phyloP scores from a whole-genome alignment of 2,888 invertebrate genomes.

The Drosophila anceps region DNA sequence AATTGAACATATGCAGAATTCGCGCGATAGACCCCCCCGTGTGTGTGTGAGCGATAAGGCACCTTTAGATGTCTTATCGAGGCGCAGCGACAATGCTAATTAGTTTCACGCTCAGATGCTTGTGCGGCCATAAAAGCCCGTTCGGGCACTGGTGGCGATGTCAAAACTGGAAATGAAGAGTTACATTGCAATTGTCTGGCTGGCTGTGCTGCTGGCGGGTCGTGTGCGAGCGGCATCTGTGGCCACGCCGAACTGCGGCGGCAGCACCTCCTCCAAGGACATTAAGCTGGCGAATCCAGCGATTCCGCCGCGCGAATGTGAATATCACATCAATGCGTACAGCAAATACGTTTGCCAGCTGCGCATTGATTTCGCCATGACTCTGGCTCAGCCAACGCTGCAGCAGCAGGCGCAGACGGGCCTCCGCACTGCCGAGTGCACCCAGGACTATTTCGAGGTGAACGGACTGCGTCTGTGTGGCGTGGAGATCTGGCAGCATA shows the following conservation, averaged over 20 bases:
- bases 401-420: constrained; percentile 28
- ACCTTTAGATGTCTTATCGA: constrained; percentile 46
- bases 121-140: constrained; percentile 49
- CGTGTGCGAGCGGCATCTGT: constrained; percentile 56
- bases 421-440: constrained; percentile 67
- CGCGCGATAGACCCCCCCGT: constrained; percentile 1
- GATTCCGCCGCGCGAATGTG: constrained; percentile 68
- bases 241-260: constrained; percentile 74
- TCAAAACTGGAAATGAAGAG: constrained; percentile 47
- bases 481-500: constrained; percentile 88
- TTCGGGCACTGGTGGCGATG: neutral
- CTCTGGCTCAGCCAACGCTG: constrained; percentile 73
- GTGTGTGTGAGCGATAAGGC: constrained; percentile 9
- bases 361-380: constrained; percentile 78
- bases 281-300: constrained; percentile 66
- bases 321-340: constrained; percentile 62
- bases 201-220: constrained; percentile 25
- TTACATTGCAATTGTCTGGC: constrained; percentile 35
- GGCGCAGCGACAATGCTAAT: constrained; percentile 52
- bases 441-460: constrained; percentile 66
- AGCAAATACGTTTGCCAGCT: constrained; percentile 76
- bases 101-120: constrained; percentile 16
- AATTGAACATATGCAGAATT: constrained; percentile 3
- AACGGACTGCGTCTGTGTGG: constrained; percentile 86
- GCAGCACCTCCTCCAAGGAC: constrained; percentile 66